Percentiles rank a stretch among this genome's conserved stretches.
These are phyloP conservation scores for Patella pellucida DNA, from an alignment of 2,888 invertebrate species.

Conservation along the genomic window DNA sequence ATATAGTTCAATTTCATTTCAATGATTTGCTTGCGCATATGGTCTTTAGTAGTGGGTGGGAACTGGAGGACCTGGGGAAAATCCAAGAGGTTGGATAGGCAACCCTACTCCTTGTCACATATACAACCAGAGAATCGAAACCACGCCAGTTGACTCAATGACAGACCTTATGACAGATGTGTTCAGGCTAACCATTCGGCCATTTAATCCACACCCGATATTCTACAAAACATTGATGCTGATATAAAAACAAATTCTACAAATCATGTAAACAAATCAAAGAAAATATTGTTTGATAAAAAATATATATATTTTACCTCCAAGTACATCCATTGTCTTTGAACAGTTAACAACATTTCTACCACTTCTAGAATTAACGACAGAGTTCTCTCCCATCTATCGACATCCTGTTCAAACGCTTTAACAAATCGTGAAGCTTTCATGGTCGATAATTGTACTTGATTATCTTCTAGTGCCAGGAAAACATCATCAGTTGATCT, in stretches of 20 bases:
- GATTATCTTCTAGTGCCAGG: conserved; percentile 86
- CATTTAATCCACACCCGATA: neutral
- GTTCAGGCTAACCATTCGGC: too few species aligned
- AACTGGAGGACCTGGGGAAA: too few species aligned
- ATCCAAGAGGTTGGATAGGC: too few species aligned
- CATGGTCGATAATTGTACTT: conserved; percentile 87
- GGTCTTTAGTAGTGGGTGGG: too few species aligned
- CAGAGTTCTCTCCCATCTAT: conserved; percentile 88
- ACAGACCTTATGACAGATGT: too few species aligned
- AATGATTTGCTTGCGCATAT: too few species aligned
- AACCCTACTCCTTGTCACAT: too few species aligned
- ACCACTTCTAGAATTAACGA: conserved; percentile 86
- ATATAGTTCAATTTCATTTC: too few species aligned
- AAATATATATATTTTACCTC: conserved; percentile 77
- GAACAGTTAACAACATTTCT: conserved; percentile 85
- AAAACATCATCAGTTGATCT: conserved; percentile 81
- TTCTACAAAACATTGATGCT: neutral
- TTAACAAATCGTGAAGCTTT: conserved; percentile 86
- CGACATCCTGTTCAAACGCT: conserved; percentile 86
- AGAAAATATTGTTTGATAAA: too few species aligned
- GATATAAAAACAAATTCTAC: neutral
- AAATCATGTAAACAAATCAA: neutral
- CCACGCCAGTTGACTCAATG: too few species aligned
- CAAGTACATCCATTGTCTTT: conserved; percentile 87
- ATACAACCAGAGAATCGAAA: too few species aligned